Evolutionary conservation across 2,797 vertebrate genomes (phyloP).

Genomic region (Lepilemur ruficaudatus): DNA sequence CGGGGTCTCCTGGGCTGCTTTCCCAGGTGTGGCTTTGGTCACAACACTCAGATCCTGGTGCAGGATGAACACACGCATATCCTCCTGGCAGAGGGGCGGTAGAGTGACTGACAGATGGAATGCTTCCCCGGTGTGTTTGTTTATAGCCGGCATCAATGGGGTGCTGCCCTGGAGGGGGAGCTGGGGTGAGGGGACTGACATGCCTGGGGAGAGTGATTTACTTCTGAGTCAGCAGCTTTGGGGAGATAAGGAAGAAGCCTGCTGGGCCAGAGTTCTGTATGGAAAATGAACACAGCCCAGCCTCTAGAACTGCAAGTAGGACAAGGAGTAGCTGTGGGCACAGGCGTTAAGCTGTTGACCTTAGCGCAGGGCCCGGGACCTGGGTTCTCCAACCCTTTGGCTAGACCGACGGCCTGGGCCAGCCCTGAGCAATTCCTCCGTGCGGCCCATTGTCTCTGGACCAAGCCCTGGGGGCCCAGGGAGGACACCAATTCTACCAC

Average conservation of each 20-base stretch:
- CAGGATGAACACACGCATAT: background rate
- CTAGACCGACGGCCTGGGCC: background rate
- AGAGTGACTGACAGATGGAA: background rate
- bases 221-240: constrained; percentile 47
- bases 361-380: background rate
- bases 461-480: background rate
- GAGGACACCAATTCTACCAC: background rate
- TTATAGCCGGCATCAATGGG: background rate
- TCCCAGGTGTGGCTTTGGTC: background rate
- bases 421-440: background rate
- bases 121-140: background rate
- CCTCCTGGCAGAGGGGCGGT: background rate
- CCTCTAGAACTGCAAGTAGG: background rate
- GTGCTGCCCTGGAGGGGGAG: background rate
- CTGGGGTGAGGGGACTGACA: background rate
- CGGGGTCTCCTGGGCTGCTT: background rate
- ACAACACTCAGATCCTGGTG: background rate
- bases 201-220: background rate
- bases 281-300: background rate
- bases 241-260: background rate
- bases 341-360: background rate
- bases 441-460: background rate
- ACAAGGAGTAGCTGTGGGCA: background rate
- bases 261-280: background rate
- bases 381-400: background rate